phyloP scores from a whole-genome alignment of 2,888 invertebrate genomes.

The Sinelater perroti region DNA sequence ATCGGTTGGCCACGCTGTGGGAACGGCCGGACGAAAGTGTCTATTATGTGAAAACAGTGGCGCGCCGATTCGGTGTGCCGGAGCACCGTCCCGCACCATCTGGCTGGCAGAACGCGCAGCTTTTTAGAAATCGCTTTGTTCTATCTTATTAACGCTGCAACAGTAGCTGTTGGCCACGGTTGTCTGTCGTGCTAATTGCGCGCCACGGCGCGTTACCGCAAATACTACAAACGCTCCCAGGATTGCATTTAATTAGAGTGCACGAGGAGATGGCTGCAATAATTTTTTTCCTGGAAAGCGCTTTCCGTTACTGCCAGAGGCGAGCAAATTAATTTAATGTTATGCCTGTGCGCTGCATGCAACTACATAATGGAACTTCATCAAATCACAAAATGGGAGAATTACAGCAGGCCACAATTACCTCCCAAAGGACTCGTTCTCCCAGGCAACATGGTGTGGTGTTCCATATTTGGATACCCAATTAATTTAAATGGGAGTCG shows the following conservation, averaged over 20 bases:
- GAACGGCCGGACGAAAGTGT: background rate
- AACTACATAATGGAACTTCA: too few species aligned
- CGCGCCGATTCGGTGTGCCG: background rate
- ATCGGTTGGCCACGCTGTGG: background rate
- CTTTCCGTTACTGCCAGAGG: conserved; percentile 15
- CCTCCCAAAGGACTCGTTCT: too few species aligned
- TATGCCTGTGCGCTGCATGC: too few species aligned
- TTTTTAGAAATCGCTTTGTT: background rate
- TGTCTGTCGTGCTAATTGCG: conserved; percentile 19
- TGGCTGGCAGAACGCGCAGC: too few species aligned
- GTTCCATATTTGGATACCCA: too few species aligned
- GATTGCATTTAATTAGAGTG: conserved; percentile 29
- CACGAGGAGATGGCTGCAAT: conserved; percentile 11
- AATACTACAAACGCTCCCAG: conserved; percentile 7
- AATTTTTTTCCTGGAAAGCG: conserved; percentile 7
- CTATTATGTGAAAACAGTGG: conserved; percentile 4
- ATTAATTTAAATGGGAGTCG: too few species aligned
- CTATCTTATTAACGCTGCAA: background rate
- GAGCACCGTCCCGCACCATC: background rate
- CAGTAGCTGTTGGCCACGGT: conserved; percentile 7
- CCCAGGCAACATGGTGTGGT: too few species aligned
- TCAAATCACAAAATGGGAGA: too few species aligned
- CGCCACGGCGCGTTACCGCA: conserved; percentile 16
- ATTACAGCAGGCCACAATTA: too few species aligned
- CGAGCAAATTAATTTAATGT: conserved; percentile 20